Conservation (phyloP, 2,888 invertebrate genomes). For the Cistogaster globosa region DNA sequence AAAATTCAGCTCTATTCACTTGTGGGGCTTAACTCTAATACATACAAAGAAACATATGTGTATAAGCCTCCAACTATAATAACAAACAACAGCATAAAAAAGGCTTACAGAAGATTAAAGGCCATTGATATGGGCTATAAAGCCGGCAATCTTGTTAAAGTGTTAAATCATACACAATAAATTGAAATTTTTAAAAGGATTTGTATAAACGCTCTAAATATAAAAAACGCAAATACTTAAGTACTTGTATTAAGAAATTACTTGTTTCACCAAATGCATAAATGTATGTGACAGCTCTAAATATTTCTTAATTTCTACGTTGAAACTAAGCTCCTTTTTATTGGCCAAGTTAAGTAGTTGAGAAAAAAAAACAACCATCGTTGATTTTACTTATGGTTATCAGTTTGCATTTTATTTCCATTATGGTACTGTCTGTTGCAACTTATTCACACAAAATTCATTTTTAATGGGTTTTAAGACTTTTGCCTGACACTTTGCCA, state of each 20-base stretch:
- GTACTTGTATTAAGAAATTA: constrained; percentile 51
- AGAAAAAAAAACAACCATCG: not conserved
- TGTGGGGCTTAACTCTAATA: constrained; percentile 12
- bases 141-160: constrained; percentile 63
- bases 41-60: not conserved
- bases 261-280: constrained; percentile 38
- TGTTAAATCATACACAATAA: constrained; percentile 65
- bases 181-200: constrained; percentile 34
- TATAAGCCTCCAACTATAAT: not conserved
- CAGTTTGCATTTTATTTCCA: not conserved
- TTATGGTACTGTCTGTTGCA: constrained; percentile 10
- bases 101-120: constrained; percentile 72
- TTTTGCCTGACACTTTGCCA: constrained; percentile 58
- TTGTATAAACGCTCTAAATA: constrained; percentile 27
- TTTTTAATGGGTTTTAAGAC: constrained; percentile 62
- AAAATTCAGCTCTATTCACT: constrained; percentile 12
- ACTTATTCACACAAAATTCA: constrained; percentile 53
- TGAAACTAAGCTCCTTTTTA: constrained; percentile 33
- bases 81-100: constrained; percentile 16
- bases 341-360: constrained; percentile 42
- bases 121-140: constrained; percentile 65
- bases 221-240: not conserved
- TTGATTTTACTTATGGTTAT: not conserved
- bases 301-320: constrained; percentile 30
- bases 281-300: constrained; percentile 50